phyloP scores from a whole-genome alignment of 2,113 vertebrate genomes.

The Halcyon malimbica region DNA sequence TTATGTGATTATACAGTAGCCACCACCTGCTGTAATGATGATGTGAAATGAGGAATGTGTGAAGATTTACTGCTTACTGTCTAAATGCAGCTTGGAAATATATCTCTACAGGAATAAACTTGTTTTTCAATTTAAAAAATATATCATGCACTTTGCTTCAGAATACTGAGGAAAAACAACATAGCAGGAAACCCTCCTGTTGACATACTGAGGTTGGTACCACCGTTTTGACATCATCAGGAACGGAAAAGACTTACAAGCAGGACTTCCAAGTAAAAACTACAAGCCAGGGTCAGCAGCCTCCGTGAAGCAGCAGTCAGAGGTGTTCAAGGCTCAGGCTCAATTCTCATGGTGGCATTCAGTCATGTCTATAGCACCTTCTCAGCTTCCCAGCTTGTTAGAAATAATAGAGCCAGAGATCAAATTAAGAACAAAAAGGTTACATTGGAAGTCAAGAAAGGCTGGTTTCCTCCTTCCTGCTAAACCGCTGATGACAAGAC shows the following conservation, averaged over 20 bases:
- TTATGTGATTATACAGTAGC: background rate
- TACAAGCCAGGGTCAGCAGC: background rate
- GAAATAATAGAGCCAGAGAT: background rate
- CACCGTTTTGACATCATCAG: constrained; percentile 6
- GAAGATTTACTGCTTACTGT: background rate
- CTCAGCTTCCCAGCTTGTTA: background rate
- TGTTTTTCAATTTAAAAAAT: background rate
- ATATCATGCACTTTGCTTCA: background rate
- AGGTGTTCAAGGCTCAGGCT: background rate
- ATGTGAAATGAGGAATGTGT: background rate
- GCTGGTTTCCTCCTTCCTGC: background rate
- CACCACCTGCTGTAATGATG: background rate
- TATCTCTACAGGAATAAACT: background rate
- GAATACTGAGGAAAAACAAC: background rate
- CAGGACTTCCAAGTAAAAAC: background rate
- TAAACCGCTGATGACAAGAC: background rate
- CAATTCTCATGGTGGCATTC: background rate
- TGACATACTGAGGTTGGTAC: background rate
- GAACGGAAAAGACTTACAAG: constrained; percentile 22
- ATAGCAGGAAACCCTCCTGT: background rate
- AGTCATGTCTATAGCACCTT: background rate
- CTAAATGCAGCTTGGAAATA: background rate
- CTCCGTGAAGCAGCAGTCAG: background rate
- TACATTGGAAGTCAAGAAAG: background rate
- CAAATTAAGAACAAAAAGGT: background rate